Evolutionary conservation across 2,888 invertebrate species (phyloP), one percentile per base, ranked within the genome.

Genomic region (Drosophila tripunctata): DNA sequence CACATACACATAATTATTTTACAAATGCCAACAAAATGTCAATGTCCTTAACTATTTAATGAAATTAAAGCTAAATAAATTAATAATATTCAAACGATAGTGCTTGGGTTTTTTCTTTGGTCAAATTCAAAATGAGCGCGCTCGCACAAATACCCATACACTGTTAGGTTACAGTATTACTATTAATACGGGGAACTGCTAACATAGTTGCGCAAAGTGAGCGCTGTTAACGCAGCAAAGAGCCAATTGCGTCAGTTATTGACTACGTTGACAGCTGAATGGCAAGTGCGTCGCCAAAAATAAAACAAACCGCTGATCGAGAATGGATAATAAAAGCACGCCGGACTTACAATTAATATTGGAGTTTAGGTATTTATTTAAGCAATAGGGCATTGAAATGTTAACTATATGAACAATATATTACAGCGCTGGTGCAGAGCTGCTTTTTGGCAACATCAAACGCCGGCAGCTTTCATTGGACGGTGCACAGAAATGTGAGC

Each of bases 401-500:
- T 21, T 6, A 24, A 21, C 14, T 21, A 5, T n/a, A 22, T 1
- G 1, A 40, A 0, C 0, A n/a, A n/a, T 22, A 6, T 35, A 17
- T 33, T 58, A 0, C 84, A 96, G 96, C 36, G 98, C 98, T 10
- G 98, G 98, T 1, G 97, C 97, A 0, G 98, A 98, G 89, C 90
- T 97, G n/a, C 91, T 98, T 1, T 97, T 98, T 90, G 95, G 95
- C 71, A 96, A 96, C 84, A 93, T 95, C 50, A 97, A 97, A 88
- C 93, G 93, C 52, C 94, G 95, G 45, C 92, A 94, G 58, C 90
- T 97, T 0, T 91, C 92, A 21, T 90, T 97, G 74, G 95, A 96
- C 60, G 90, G 92, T 0, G 89, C 92, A 15, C 91, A 92, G 51
- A 93, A 93, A 75, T 90, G 91, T 90, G 12, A 66, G 78, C 33